Base-by-base conservation (phyloP, 2,113 vertebrate genomes). In the Oreochromis niloticus region DNA sequence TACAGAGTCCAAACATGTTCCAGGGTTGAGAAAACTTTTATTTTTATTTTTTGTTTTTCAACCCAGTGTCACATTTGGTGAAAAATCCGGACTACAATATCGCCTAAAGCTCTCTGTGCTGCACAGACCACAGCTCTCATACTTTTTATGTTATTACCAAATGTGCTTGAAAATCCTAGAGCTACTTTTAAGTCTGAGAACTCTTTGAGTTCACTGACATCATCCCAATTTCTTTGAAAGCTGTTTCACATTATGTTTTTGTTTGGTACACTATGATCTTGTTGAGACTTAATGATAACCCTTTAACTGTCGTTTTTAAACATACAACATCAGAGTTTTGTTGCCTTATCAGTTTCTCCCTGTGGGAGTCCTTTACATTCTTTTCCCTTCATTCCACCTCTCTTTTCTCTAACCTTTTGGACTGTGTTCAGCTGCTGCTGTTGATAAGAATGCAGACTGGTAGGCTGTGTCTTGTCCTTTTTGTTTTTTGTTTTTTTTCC, bases 401-500 rank as follows among this genome's bases (percentile, higher is more conserved):
- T 66, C 61, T 73, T 86, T 82, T 82, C 73, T 79, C 82, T 89
- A 85, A 89, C 83, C 63, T 30, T 52, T 30, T 80, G 39, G n/a
- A n/a, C 80, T 81, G 8, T 84, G 56, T 90, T 90, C 79, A 81
- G 57, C 85, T 91, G 84, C 85, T 87, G 75, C 63, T 80, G 30
- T 84, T 73, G 22, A 43, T 83, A 84, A 57, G 36, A 81, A 34
- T 13, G 4, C 54, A 66, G 10, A 54, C 52, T 78, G 82, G 78
- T 91, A 78, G 68, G 85, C 87, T 84, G 30, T 84, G 39, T 54
- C 36, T 59, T 89, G 55, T 88, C 61, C 55, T 71, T 71, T 59
- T 80, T 80, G 30, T 66, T 39, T 8, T 82, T 48, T 19, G 10
- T 41, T 82, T 32, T 82, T 10, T 75, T 19, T 22, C 79, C 14